Conservation (phyloP, 2,888 invertebrate species). For the Megastigmus dorsalis region DNA sequence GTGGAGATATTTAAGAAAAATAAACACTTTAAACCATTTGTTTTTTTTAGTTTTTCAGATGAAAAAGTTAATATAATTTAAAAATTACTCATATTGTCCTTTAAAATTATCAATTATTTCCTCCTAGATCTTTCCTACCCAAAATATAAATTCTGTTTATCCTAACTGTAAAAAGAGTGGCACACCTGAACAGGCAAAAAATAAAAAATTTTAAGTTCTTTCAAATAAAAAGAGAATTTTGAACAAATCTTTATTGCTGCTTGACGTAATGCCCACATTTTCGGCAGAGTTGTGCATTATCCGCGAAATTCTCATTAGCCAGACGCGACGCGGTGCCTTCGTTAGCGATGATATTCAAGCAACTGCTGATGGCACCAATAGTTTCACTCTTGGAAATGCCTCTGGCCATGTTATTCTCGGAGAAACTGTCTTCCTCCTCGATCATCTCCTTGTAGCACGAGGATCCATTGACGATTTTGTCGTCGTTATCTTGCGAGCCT, state of each 20-base stretch:
- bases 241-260: constrained; percentile 58
- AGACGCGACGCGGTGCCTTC: constrained; percentile 27
- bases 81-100: too few species aligned
- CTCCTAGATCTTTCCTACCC: too few species aligned
- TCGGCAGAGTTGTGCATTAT: constrained; percentile 59
- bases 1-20: too few species aligned
- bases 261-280: constrained; percentile 66
- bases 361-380: constrained; percentile 67
- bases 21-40: too few species aligned
- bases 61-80: too few species aligned
- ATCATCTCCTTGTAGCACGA: constrained; percentile 29
- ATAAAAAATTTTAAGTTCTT: too few species aligned
- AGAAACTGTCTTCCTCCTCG: constrained; percentile 44
- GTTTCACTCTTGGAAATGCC: constrained; percentile 68
- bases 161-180: too few species aligned
- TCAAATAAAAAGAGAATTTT: too few species aligned
- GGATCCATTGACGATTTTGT: constrained; percentile 48
- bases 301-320: constrained; percentile 51
- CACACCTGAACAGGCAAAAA: too few species aligned
- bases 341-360: constrained; percentile 52
- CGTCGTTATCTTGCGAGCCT: constrained; percentile 48
- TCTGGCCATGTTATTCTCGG: constrained; percentile 57
- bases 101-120: too few species aligned
- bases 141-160: too few species aligned
- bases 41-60: too few species aligned